Percentiles rank a stretch among this genome's conserved stretches.
Conservation (phyloP, 2,113 vertebrate genomes). For the Capreolus pygargus region DNA sequence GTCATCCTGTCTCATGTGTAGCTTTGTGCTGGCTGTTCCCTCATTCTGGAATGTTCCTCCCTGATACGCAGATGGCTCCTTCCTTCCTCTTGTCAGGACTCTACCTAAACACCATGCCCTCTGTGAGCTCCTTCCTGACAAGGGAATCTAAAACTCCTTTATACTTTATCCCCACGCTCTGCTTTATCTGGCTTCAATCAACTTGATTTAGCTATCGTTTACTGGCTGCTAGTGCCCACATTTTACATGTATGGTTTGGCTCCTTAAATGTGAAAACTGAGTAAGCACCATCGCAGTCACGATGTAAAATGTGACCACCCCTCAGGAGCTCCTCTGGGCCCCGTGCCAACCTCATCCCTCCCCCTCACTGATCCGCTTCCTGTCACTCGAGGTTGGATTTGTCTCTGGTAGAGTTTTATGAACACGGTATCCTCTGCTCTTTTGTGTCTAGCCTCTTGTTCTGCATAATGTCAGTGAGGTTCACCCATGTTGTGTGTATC, state of each 20-base stretch:
- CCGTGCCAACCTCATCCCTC: rapidly evolving
- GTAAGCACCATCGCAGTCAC: rapidly evolving
- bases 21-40: not conserved
- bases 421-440: not conserved
- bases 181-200: not conserved
- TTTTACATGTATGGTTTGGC: not conserved
- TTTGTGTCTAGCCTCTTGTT: not conserved
- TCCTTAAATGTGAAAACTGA: not conserved
- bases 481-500: not conserved
- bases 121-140: not conserved
- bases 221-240: no score
- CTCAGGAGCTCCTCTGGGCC: not conserved
- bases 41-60: not conserved
- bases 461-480: not conserved
- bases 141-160: not conserved
- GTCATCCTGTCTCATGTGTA: not conserved
- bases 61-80: not conserved
- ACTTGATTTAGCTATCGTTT: not conserved
- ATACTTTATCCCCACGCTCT: not conserved
- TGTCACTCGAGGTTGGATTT: rapidly evolving
- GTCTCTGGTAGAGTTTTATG: not conserved
- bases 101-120: not conserved
- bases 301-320: rapidly evolving
- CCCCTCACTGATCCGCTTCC: not conserved
- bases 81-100: not conserved